Evolutionary conservation across 2,888 invertebrate genomes (phyloP).

Genomic region (Macrosoma leucophasiata): DNA sequence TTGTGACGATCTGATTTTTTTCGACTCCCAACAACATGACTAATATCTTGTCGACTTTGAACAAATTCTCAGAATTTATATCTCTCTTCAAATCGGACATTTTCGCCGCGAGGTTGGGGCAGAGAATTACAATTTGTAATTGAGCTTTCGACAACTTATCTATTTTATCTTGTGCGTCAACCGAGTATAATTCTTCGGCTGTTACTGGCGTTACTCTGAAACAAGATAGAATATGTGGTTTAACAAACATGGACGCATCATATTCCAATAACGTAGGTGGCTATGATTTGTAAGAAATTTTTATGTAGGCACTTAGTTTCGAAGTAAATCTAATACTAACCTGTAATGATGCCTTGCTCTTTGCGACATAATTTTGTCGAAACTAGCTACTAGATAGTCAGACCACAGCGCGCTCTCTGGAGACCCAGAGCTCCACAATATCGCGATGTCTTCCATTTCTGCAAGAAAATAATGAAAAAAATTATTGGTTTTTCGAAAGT

Average conservation of each 20-base stretch:
- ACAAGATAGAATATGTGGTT: no score
- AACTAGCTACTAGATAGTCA: conserved; percentile 87
- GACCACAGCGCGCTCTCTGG: conserved; percentile 88
- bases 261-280: no score
- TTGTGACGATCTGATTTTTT: conserved; percentile 81
- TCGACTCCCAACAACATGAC: conserved; percentile 88
- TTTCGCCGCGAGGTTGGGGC: conserved; percentile 82
- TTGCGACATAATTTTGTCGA: conserved; percentile 89
- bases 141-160: conserved; percentile 79
- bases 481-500: no score
- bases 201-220: conserved; percentile 83
- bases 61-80: conserved; percentile 70
- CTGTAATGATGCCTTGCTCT: conserved; percentile 87
- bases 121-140: conserved; percentile 86
- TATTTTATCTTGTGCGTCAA: conserved; percentile 65
- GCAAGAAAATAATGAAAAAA: conserved; percentile 34
- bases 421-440: conserved; percentile 85
- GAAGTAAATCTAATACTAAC: no score
- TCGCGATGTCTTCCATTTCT: conserved; percentile 89
- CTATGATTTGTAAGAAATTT: no score
- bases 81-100: conserved; percentile 73
- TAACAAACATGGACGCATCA: no score
- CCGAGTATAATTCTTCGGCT: conserved; percentile 79
- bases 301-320: no score
- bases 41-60: conserved; percentile 83